phyloP scores from a whole-genome alignment of 37 sponge, comb jelly and placozoan species.

The Beroe forskalii region DNA sequence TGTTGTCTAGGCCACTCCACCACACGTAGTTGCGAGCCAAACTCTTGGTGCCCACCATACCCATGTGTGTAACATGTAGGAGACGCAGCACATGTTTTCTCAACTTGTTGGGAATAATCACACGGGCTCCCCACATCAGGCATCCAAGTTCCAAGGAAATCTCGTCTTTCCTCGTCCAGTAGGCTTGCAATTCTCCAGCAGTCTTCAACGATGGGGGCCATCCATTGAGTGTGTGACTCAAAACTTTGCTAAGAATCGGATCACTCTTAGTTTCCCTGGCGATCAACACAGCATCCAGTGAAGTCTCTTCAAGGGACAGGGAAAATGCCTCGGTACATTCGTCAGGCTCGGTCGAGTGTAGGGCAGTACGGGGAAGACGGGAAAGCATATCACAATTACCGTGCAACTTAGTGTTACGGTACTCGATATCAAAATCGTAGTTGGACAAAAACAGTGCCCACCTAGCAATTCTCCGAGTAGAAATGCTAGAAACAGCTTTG shows the following conservation, averaged over 20 bases:
- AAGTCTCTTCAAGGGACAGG: not conserved
- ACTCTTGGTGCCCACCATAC: not conserved
- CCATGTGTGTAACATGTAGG: constrained; percentile 16
- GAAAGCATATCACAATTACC: not conserved
- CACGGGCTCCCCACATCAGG: constrained; percentile 22
- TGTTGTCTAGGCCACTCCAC: not conserved
- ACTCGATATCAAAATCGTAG: not conserved
- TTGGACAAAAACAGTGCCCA: not conserved
- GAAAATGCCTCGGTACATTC: not conserved
- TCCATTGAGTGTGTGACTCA: not conserved
- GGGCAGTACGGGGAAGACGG: not conserved
- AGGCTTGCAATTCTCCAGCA: not conserved
- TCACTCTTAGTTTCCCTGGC: not conserved
- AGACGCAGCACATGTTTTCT: not conserved
- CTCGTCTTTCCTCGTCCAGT: not conserved
- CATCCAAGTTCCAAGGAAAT: not conserved
- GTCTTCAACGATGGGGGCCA: not conserved
- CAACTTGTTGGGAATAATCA: not conserved
- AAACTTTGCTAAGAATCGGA: not conserved
- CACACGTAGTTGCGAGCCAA: not conserved
- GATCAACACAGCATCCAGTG: not conserved
- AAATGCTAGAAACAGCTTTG: not conserved
- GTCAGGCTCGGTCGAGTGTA: not conserved
- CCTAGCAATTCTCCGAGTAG: not conserved
- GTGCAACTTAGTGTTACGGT: not conserved